These are phyloP conservation scores for Peromyscus polionotus DNA, from an alignment of 2,113 vertebrate genomes.

Conservation along the genomic window DNA sequence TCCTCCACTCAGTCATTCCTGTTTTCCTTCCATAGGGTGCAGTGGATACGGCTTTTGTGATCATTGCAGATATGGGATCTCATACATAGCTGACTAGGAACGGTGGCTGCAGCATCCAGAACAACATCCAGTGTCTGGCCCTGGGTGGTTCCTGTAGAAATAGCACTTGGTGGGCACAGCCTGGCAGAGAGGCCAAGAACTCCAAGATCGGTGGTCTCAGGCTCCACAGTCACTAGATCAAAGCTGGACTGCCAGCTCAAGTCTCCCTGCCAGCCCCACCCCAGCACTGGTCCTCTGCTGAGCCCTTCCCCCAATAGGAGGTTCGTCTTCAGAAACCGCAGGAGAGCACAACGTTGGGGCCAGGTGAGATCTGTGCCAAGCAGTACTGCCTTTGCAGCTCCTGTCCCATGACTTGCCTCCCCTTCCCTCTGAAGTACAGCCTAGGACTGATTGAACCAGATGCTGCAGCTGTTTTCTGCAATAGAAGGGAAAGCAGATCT, in stretches of 20 bases:
- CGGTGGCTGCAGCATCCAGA: fast-evolving
- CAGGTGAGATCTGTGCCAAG: fast-evolving
- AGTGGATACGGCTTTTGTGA: fast-evolving
- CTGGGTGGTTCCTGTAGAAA: not conserved
- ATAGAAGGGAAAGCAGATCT: not conserved
- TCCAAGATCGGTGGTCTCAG: not conserved
- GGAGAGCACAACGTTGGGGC: not conserved
- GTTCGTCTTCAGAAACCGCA: not conserved
- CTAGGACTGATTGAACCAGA: not conserved
- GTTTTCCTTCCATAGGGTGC: not conserved
- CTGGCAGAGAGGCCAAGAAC: too few species aligned
- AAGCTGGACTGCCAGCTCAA: not conserved
- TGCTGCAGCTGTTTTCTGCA: not conserved
- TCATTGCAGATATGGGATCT: not conserved
- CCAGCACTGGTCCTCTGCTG: not conserved
- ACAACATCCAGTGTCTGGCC: fast-evolving
- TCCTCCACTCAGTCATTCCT: not conserved
- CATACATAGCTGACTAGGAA: not conserved
- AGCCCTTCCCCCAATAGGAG: not conserved
- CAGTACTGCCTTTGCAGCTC: not conserved
- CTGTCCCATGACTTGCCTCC: not conserved
- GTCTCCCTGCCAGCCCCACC: not conserved
- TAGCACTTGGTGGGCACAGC: not conserved
- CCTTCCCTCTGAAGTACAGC: not conserved
- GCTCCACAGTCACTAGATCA: not conserved